These are phyloP conservation scores for Caenorhabditis inopinata DNA, from an alignment of 1,140 invertebrate species.

Conservation along the genomic window DNA sequence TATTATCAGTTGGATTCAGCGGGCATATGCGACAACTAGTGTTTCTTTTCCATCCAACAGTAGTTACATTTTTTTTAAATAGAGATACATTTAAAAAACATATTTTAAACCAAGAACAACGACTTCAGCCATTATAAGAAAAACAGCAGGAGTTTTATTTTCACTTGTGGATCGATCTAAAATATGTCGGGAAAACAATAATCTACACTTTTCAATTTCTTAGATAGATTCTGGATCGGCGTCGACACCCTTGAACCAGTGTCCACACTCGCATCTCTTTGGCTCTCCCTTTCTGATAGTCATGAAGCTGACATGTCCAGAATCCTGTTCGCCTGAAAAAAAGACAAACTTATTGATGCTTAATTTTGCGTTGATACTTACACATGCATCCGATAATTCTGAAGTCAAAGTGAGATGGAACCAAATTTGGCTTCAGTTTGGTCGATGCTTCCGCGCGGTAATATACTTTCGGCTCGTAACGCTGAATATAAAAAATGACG, in stretches of 20 bases:
- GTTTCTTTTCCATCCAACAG: no score
- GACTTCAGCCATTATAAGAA: background rate
- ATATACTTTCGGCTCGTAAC: constrained; percentile 66
- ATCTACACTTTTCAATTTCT: constrained; percentile 49
- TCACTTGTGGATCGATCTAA: background rate
- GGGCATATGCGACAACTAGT: background rate
- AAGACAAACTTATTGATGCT: background rate
- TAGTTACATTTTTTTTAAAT: no score
- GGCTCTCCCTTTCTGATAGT: constrained; percentile 84
- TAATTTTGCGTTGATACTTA: constrained; percentile 52
- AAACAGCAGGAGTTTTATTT: background rate
- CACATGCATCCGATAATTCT: constrained; percentile 92
- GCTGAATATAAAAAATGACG: no score
- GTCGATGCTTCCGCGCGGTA: constrained; percentile 74
- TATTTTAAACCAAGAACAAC: background rate
- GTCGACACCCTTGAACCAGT: constrained; percentile 90
- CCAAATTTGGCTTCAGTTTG: constrained; percentile 80
- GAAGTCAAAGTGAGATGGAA: constrained; percentile 83
- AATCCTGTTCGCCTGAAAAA: constrained; percentile 78
- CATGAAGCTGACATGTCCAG: constrained; percentile 85
- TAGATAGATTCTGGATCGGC: constrained; percentile 71
- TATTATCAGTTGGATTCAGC: background rate
- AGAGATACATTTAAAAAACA: no score
- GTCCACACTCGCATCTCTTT: constrained; percentile 78
- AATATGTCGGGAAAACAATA: constrained; percentile 8